Evolutionary conservation across 2,113 vertebrate genomes (phyloP).

Genomic region (Verasper variegatus): DNA sequence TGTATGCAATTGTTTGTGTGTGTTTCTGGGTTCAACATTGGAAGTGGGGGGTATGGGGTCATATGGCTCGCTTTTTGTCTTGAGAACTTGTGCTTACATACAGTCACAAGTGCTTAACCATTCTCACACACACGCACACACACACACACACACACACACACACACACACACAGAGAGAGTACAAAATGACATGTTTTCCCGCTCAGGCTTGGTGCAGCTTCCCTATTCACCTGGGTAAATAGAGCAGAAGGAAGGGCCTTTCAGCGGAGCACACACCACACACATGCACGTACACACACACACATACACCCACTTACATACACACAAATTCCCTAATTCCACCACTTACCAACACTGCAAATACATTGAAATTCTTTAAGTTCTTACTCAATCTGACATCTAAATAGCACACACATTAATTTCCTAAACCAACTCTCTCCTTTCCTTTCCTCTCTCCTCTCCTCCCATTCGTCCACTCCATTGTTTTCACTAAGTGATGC

Average conservation of each 20-base stretch:
- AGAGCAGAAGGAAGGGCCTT: constrained; percentile 84
- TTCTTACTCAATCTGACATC: constrained; percentile 34
- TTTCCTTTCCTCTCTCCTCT: background rate
- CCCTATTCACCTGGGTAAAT: constrained; percentile 85
- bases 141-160: constrained; percentile 35
- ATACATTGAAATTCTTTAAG: constrained; percentile 37
- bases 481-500: constrained; percentile 76
- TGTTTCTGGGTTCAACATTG: constrained; percentile 29
- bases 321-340: constrained; percentile 18
- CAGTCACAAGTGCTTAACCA: constrained; percentile 39
- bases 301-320: constrained; percentile 11
- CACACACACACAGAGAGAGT: constrained; percentile 27
- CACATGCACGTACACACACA: constrained; percentile 28
- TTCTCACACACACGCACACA: constrained; percentile 15
- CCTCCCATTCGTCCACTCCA: constrained; percentile 21
- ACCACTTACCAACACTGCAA: constrained; percentile 31
- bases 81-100: constrained; percentile 52
- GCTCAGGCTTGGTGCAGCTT: constrained; percentile 75
- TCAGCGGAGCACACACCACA: constrained; percentile 64
- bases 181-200: constrained; percentile 72
- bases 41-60: constrained; percentile 13
- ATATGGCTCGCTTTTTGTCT: constrained; percentile 49
- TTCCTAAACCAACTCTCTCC: constrained; percentile 6
- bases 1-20: constrained; percentile 2
- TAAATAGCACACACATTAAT: constrained; percentile 31